Evolutionary conservation across 2,113 vertebrate genomes (phyloP).

Genomic region (Tragelaphus scriptus): DNA sequence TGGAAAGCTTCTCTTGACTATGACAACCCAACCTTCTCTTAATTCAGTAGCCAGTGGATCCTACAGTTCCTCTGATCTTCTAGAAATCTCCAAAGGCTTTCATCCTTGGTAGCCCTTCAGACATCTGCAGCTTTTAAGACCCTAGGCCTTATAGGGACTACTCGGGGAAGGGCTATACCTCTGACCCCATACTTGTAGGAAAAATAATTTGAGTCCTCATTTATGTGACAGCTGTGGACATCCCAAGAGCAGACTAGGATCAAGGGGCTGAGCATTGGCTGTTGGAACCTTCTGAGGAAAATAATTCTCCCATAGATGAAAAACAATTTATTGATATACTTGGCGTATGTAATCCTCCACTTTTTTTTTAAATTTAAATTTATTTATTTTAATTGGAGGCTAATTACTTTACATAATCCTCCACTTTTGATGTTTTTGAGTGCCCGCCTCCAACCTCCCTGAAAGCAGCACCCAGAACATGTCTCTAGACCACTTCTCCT

Average conservation of each 20-base stretch:
- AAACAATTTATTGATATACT: background rate
- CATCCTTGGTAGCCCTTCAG: background rate
- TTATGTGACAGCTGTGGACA: background rate
- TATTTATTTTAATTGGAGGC: too few relatives aligned
- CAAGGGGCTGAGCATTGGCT: background rate
- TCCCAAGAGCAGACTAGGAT: background rate
- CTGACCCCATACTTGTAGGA: background rate
- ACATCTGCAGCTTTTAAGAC: background rate
- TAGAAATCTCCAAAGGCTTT: slow-evolving; percentile 15
- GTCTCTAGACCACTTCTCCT: background rate
- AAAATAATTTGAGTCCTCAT: background rate
- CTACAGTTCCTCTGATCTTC: background rate
- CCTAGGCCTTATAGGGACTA: background rate
- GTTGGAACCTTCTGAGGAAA: background rate
- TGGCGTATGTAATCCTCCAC: background rate
- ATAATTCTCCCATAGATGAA: background rate
- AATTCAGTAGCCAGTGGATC: background rate
- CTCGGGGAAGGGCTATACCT: background rate
- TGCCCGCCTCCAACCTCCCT: background rate
- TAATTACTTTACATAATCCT: background rate
- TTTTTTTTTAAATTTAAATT: background rate
- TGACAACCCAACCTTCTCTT: background rate
- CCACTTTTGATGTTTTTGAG: background rate
- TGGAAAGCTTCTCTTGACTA: background rate
- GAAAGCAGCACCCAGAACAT: background rate